Conservation (phyloP, 2,888 invertebrate genomes). For the Coleophora flavipennella region DNA sequence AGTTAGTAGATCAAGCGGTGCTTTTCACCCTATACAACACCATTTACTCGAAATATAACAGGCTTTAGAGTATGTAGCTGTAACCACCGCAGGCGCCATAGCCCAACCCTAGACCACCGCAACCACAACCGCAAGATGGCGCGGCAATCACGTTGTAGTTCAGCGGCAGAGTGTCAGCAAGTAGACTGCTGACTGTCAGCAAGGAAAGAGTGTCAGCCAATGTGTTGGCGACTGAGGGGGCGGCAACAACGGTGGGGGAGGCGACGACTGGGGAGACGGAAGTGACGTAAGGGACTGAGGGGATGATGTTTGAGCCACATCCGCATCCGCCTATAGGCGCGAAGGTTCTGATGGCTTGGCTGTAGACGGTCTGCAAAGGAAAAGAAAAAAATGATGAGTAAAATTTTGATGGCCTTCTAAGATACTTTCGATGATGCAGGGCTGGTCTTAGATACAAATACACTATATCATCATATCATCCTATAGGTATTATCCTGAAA, state of each 20-base stretch:
- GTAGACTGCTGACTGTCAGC: slow-evolving; percentile 46
- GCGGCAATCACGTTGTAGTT: slow-evolving; percentile 21
- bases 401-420: no score
- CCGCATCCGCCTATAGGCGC: slow-evolving; percentile 3
- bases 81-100: slow-evolving; percentile 18
- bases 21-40: no score
- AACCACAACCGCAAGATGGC: slow-evolving; percentile 9
- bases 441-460: no score
- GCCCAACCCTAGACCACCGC: slow-evolving; percentile 1
- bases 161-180: slow-evolving; percentile 41
- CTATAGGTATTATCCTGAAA: no score
- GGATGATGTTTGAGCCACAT: slow-evolving; percentile 5
- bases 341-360: slow-evolving; percentile 17
- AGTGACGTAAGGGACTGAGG: slow-evolving; percentile 1
- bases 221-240: slow-evolving; percentile 35
- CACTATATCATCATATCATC: no score
- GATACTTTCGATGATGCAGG: no score
- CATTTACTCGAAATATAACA: no score
- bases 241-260: slow-evolving; percentile 20
- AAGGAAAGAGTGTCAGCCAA: slow-evolving; percentile 51
- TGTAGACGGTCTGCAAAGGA: slow-evolving; percentile 28
- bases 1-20: no score
- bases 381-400: neutral
- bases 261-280: slow-evolving; percentile 12
- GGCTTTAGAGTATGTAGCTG: slow-evolving; percentile 7